Evolutionary conservation across 1,140 invertebrate species (phyloP), one percentile per base, ranked within the genome.

Genomic region (Nixonia krombeini): DNA sequence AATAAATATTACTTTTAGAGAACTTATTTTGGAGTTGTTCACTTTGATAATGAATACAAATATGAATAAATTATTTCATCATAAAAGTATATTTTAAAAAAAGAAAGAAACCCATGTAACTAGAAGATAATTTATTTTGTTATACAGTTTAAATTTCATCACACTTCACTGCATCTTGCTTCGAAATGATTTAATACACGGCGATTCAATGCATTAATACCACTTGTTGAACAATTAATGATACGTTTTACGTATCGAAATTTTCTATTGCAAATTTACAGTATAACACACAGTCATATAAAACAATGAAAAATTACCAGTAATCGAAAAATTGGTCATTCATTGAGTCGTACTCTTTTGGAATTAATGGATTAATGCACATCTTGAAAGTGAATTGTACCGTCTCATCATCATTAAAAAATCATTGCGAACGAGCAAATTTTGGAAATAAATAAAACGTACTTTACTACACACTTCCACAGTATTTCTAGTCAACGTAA

Each of bases 81-180:
- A n/a, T n/a, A n/a, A n/a, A n/a, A n/a, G n/a, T n/a, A n/a, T n/a
- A n/a, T n/a, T n/a, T n/a, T n/a, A 21, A 21, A 21, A 21, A 21
- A 3, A 3, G 21, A 35, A 35, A 35, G n/a, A 35, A 35, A 35
- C 1, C 9, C 12, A 13, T 62, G 52, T 58, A 68, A 68, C 65
- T 68, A 68, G 65, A 68, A 68, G 61, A 68, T 68, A 68, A 62
- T 68, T 62, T 68, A 56, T 67, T 67, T 55, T 55, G 41, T 49
- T 40, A 58, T 68, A 68, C 65, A 69, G 57, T 69, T 61, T 61
- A n/a, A 31, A 50, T 63, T 63, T 69, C 55, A 69, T 69, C 58
- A 68, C 64, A 69, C 65, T 63, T 55, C 55, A 63, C 42, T 63
- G 53, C 53, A 58, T 69, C 62, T 31, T 59, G 49, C 63, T 58